Conservation (phyloP, 2,888 invertebrate genomes). For the Listrodromus nycthemerus region DNA sequence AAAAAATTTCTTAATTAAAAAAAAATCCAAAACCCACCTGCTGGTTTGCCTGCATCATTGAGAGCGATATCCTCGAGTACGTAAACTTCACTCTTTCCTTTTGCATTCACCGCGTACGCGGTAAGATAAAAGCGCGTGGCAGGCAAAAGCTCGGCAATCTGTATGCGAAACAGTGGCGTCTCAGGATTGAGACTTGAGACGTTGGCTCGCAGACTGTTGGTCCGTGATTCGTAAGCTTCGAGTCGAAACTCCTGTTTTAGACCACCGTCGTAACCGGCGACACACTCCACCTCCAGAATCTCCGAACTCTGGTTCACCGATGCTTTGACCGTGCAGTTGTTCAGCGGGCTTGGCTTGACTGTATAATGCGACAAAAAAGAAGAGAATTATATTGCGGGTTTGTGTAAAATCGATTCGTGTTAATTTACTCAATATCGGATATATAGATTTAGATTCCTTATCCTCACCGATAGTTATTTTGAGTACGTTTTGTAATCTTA, state of each 20-base stretch:
- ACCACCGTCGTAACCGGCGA: constrained; percentile 95
- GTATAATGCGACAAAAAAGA: constrained; percentile 55
- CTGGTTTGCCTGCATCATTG: constrained; percentile 93
- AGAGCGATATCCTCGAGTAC: constrained; percentile 94
- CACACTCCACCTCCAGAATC: constrained; percentile 92
- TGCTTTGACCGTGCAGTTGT: constrained; percentile 93
- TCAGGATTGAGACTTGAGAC: constrained; percentile 88
- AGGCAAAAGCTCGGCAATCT: constrained; percentile 87
- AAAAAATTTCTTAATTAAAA: constrained; percentile 8
- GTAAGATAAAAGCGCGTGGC: constrained; percentile 86
- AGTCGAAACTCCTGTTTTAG: constrained; percentile 93
- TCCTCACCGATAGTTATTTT: too few species aligned
- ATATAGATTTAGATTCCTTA: too few species aligned
- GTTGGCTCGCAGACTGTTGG: constrained; percentile 90
- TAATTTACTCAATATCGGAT: constrained; percentile 19
- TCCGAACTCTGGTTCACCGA: constrained; percentile 87
- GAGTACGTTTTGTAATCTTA: too few species aligned
- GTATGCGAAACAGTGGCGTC: constrained; percentile 87
- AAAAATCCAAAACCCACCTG: constrained; percentile 86
- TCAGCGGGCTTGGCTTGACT: constrained; percentile 93
- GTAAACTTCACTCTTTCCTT: constrained; percentile 93
- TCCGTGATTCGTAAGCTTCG: constrained; percentile 92
- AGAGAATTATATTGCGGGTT: not conserved
- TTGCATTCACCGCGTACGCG: constrained; percentile 93
- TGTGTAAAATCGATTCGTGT: not conserved